These are phyloP conservation scores for Metallyticus violacea DNA, from an alignment of 2,888 invertebrate species.

Conservation along the genomic window DNA sequence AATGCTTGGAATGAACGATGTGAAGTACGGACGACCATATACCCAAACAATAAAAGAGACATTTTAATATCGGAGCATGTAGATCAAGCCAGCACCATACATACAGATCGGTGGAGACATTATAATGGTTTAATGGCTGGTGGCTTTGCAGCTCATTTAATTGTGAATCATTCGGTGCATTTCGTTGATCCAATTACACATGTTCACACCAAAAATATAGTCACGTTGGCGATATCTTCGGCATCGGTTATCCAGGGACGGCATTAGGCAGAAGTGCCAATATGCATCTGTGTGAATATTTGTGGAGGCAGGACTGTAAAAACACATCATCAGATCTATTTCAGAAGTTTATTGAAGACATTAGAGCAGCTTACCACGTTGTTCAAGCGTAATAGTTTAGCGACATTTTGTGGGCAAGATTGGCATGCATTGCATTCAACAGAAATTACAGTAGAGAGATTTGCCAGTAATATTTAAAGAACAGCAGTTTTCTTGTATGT, in stretches of 20 bases:
- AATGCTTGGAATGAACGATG: background rate
- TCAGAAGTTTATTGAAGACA: too few species aligned
- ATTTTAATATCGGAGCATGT: background rate
- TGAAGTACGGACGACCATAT: background rate
- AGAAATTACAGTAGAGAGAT: too few species aligned
- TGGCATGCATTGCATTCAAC: too few species aligned
- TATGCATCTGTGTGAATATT: too few species aligned
- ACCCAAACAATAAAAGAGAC: background rate
- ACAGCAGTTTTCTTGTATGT: too few species aligned
- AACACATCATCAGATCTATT: too few species aligned
- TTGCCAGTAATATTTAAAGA: too few species aligned
- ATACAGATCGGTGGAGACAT: background rate
- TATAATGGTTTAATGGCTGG: background rate
- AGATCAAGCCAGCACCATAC: background rate
- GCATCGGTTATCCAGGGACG: background rate
- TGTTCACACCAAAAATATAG: background rate
- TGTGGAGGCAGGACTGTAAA: too few species aligned
- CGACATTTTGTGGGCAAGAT: too few species aligned
- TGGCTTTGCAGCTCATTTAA: background rate
- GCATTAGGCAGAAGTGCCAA: background rate
- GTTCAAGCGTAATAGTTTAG: too few species aligned
- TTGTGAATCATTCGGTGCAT: too few species aligned
- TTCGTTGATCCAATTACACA: background rate
- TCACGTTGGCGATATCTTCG: background rate
- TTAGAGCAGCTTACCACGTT: too few species aligned